Conservation (phyloP, 2,888 invertebrate genomes). For the Leptothorax acervorum region DNA sequence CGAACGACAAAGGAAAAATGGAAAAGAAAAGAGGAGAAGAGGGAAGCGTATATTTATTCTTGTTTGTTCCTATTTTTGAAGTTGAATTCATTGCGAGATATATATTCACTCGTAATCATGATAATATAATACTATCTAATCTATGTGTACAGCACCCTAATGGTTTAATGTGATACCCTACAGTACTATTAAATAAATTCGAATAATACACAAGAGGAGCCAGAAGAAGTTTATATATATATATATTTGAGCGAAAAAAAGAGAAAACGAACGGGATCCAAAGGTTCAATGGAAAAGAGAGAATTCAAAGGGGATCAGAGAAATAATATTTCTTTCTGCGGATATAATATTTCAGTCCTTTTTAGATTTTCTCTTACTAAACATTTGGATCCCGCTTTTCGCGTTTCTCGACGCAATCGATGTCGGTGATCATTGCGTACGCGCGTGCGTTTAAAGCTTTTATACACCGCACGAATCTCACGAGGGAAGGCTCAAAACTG, state of each 20-base stretch:
- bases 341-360: neutral
- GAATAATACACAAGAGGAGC: conserved; percentile 70
- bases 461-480: neutral
- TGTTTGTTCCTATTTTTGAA: conserved; percentile 84
- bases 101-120: conserved; percentile 68
- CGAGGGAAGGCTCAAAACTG: too few species aligned
- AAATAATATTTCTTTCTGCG: neutral
- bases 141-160: conserved; percentile 85
- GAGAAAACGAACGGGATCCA: neutral
- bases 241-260: conserved; percentile 5
- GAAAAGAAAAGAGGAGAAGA: conserved; percentile 57
- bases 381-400: neutral
- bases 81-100: conserved; percentile 79
- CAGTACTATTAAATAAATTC: conserved; percentile 80
- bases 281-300: conserved; percentile 12
- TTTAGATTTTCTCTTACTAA: neutral
- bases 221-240: conserved; percentile 53
- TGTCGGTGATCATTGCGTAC: neutral
- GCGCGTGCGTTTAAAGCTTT: neutral
- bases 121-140: conserved; percentile 72
- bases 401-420: neutral
- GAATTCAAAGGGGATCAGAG: neutral
- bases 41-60: conserved; percentile 81
- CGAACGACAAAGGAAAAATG: conserved; percentile 58
- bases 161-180: conserved; percentile 85